phyloP scores from a whole-genome alignment of 2,797 vertebrate genomes.

The Podargus strigoides region DNA sequence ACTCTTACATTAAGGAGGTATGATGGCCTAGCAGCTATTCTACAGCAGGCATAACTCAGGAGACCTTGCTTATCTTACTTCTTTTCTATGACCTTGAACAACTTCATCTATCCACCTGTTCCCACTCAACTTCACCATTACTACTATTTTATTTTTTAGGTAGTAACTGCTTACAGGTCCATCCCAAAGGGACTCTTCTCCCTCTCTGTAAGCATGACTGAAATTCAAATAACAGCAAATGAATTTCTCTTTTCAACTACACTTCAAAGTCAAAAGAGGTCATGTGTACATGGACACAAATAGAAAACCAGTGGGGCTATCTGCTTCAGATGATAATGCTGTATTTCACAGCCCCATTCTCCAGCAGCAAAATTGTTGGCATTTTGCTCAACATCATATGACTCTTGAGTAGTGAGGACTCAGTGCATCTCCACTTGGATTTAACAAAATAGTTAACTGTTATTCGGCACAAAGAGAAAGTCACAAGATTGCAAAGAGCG shows the following conservation, averaged over 20 bases:
- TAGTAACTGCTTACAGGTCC: not conserved
- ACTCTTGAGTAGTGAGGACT: not conserved
- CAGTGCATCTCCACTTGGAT: not conserved
- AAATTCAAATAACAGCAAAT: slow-evolving; percentile 11
- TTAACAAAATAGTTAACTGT: slow-evolving; percentile 46
- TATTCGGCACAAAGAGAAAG: slow-evolving; percentile 15
- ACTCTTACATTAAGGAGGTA: not conserved
- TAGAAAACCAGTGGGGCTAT: not conserved
- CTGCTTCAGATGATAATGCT: slow-evolving; percentile 2
- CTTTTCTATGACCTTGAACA: not conserved
- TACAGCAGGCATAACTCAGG: not conserved
- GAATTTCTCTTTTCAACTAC: not conserved
- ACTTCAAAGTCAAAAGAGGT: slow-evolving; percentile 24
- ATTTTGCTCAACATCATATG: slow-evolving; percentile 37
- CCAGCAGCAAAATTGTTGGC: slow-evolving; percentile 8
- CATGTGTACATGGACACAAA: not conserved
- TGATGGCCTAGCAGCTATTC: not conserved
- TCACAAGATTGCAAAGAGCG: slow-evolving; percentile 12
- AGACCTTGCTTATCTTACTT: not conserved
- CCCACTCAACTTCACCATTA: not conserved
- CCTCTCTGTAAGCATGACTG: not conserved
- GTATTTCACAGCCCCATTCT: slow-evolving; percentile 3
- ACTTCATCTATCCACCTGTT: not conserved
- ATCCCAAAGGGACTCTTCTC: not conserved
- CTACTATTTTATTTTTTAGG: not conserved